Evolutionary conservation across 2,888 invertebrate genomes (phyloP).

Genomic region (Pilophorus perplexus): DNA sequence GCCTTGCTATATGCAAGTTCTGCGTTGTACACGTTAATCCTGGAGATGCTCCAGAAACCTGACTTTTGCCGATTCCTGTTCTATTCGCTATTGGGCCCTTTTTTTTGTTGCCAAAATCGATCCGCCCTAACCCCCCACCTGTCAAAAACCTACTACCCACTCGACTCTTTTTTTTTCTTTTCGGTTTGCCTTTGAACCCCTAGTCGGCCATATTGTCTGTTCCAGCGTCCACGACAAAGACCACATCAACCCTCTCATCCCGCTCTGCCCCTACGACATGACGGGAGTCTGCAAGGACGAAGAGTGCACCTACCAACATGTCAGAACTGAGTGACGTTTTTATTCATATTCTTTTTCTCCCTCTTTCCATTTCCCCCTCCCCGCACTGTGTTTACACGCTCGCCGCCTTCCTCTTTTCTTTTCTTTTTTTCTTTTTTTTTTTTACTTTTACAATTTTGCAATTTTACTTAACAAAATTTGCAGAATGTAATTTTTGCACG

Average conservation of each 20-base stretch:
- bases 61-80: too few species aligned
- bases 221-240: constrained; percentile 35
- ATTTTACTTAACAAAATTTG: not conserved
- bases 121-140: too few species aligned
- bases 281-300: constrained; percentile 45
- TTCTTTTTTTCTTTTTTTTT: not conserved
- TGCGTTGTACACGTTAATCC: too few species aligned
- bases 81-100: too few species aligned
- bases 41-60: too few species aligned
- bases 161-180: too few species aligned
- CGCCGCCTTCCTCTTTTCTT: not conserved
- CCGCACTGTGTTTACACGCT: not conserved
- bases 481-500: not conserved
- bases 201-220: not conserved
- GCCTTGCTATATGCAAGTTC: too few species aligned
- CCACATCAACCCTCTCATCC: constrained; percentile 40
- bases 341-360: not conserved
- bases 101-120: too few species aligned
- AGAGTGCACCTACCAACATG: constrained; percentile 45
- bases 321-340: constrained; percentile 34
- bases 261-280: constrained; percentile 44
- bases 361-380: not conserved
- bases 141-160: too few species aligned
- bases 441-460: not conserved
- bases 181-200: too few species aligned